Evolutionary conservation across 2,113 vertebrate species (phyloP).

Genomic region (Pelusios castaneus): DNA sequence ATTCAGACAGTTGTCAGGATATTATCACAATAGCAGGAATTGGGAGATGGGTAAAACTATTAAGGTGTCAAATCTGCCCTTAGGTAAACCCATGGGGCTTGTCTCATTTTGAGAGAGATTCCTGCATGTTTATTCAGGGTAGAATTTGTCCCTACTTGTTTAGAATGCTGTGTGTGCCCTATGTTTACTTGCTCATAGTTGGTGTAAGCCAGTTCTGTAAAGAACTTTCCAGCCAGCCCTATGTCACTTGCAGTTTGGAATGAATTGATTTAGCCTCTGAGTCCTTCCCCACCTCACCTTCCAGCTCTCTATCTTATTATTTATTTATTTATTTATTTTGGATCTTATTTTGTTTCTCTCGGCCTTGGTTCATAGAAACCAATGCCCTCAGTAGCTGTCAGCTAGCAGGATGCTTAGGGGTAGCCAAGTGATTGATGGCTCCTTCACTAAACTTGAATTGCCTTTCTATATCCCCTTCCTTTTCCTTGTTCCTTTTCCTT

Average conservation of each 20-base stretch:
- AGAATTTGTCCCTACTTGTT: neutral
- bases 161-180: neutral
- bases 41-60: slow-evolving; percentile 2
- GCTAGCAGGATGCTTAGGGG: slow-evolving; percentile 31
- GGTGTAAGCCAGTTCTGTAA: slow-evolving; percentile 1
- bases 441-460: slow-evolving; percentile 22
- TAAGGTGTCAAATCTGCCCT: slow-evolving; percentile 5
- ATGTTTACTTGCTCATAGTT: neutral
- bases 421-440: slow-evolving; percentile 48
- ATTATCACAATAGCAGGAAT: neutral
- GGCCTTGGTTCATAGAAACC: slow-evolving; percentile 39
- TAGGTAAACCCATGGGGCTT: neutral
- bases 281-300: neutral
- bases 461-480: slow-evolving; percentile 57
- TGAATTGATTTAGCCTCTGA: neutral
- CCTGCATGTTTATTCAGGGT: neutral
- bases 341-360: slow-evolving; percentile 14
- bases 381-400: slow-evolving; percentile 17
- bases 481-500: slow-evolving; percentile 68
- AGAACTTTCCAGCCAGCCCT: neutral
- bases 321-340: slow-evolving; percentile 3
- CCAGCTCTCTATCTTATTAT: neutral
- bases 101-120: neutral
- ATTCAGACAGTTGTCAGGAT: neutral
- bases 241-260: neutral